Evolutionary conservation across 2,888 invertebrate species (phyloP).

Genomic region (Himalopsyche tibetana): DNA sequence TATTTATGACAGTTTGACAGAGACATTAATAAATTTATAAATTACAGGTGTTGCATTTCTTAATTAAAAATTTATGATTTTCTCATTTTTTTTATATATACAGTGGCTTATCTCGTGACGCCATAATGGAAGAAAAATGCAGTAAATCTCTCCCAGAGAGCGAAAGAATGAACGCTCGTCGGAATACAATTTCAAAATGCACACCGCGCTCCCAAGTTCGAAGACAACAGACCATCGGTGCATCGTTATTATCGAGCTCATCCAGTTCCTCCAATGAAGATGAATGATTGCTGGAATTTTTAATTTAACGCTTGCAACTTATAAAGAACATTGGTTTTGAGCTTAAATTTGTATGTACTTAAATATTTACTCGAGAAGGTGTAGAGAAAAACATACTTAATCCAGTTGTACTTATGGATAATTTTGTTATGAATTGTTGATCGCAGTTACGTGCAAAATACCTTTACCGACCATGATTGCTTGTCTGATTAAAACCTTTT

Average conservation of each 20-base stretch:
- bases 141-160: slow-evolving; percentile 80
- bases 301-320: no score
- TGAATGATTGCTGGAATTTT: slow-evolving; percentile 6
- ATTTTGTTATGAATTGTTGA: no score
- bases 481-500: no score
- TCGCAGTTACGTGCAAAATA: no score
- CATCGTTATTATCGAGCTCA: slow-evolving; percentile 80
- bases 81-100: neutral
- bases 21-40: no score
- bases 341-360: no score
- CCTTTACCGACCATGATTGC: no score
- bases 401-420: no score
- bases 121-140: slow-evolving; percentile 84
- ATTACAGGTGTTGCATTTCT: neutral
- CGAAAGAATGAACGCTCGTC: slow-evolving; percentile 75
- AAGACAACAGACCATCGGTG: slow-evolving; percentile 79
- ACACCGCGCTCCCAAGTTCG: slow-evolving; percentile 79
- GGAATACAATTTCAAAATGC: slow-evolving; percentile 77
- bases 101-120: slow-evolving; percentile 81
- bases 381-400: no score
- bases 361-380: no score
- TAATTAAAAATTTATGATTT: neutral
- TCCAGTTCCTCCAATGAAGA: slow-evolving; percentile 74
- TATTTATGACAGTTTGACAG: no score
- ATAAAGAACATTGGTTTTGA: no score